phyloP scores from a whole-genome alignment of 2,797 vertebrate species.

The Paedocypris micromegethes region DNA sequence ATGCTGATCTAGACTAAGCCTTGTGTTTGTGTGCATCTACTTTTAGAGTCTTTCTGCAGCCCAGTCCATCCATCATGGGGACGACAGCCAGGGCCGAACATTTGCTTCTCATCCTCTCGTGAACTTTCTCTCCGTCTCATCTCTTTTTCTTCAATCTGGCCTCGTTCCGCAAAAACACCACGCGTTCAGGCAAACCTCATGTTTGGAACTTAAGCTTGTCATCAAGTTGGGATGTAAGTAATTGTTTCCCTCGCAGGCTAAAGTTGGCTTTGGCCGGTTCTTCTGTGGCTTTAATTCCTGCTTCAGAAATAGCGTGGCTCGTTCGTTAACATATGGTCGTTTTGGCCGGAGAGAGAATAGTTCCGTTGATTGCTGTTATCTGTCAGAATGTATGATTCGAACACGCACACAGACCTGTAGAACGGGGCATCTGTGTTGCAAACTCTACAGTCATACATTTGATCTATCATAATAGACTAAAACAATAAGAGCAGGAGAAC shows the following conservation, averaged over 20 bases:
- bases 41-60: constrained; percentile 31
- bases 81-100: constrained; percentile 38
- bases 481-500: no score
- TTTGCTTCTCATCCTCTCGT: constrained; percentile 38
- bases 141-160: constrained; percentile 11
- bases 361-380: constrained; percentile 6
- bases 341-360: constrained; percentile 4
- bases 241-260: constrained; percentile 36
- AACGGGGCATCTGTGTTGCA: constrained; percentile 4
- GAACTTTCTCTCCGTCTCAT: constrained; percentile 20
- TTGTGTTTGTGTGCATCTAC: constrained; percentile 26
- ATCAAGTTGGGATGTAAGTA: constrained; percentile 30
- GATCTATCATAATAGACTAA: no score
- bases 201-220: constrained; percentile 35
- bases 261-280: constrained; percentile 16
- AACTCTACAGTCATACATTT: background rate
- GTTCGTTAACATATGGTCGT: constrained; percentile 10
- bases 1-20: constrained; percentile 18
- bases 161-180: constrained; percentile 15
- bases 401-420: background rate
- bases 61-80: constrained; percentile 36
- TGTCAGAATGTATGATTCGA: constrained; percentile 6
- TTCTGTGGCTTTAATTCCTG: background rate
- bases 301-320: constrained; percentile 16
- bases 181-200: constrained; percentile 21